Percentiles rank a stretch among this genome's conserved stretches.
phyloP scores from a whole-genome alignment of 64 coral and sea anemone species.

The Actinia tenebrosa region DNA sequence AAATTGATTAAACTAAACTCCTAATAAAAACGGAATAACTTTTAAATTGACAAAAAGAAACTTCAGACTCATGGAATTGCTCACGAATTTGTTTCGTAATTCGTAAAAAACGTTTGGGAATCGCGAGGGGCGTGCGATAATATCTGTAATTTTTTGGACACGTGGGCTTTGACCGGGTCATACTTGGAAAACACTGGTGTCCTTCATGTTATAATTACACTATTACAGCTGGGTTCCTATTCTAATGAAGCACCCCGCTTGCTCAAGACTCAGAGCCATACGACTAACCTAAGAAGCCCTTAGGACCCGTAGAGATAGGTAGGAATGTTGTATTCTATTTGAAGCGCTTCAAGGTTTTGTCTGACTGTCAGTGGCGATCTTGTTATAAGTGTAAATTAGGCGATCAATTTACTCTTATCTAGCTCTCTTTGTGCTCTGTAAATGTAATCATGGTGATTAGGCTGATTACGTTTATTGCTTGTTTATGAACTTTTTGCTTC shows the following conservation, averaged over 20 bases:
- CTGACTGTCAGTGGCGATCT: constrained; percentile 29
- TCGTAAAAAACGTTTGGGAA: not conserved
- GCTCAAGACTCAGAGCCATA: not conserved
- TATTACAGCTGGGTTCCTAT: not conserved
- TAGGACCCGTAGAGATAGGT: not conserved
- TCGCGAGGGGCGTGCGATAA: not conserved
- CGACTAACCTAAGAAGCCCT: not conserved
- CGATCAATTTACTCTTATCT: constrained; percentile 85
- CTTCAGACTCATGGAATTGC: not conserved
- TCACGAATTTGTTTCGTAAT: not conserved
- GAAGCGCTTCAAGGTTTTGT: constrained; percentile 3
- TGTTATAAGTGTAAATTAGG: constrained; percentile 85
- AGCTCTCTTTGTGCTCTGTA: constrained; percentile 51
- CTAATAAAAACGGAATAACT: not conserved
- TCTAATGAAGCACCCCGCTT: constrained; percentile 5
- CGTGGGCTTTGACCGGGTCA: constrained; percentile 20
- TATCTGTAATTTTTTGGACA: constrained; percentile 20
- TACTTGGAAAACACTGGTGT: not conserved
- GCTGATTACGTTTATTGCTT: constrained; percentile 93
- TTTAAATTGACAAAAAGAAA: not conserved
- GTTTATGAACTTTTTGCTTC: constrained; percentile 90
- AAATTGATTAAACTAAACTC: not conserved
- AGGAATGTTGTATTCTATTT: not conserved
- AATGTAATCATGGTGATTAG: constrained; percentile 87
- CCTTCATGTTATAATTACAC: not conserved